Base-by-base conservation (phyloP, 2,888 invertebrate species). In the Drosophila mayaguana region DNA sequence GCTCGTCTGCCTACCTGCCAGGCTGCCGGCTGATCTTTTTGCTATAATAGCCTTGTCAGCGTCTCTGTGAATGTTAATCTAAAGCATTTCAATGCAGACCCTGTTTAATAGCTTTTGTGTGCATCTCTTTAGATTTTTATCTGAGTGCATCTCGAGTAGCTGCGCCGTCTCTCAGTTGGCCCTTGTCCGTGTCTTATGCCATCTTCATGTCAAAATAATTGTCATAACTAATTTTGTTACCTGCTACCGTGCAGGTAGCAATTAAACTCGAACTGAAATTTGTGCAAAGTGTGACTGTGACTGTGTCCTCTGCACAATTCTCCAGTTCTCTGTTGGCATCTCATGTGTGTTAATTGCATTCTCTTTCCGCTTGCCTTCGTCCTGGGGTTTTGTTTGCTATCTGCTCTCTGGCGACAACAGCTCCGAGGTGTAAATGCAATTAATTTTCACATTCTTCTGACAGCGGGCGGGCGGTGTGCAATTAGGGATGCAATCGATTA, bases 141-240 rank as follows among this genome's bases (percentile, higher is more conserved):
- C 81, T 54, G 22, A 50, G 36, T 38, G 55, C 22, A 40, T 38
- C 38, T 22, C 4, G 12, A 36, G 5, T 4, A 22, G 16, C 22
- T 20, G 6, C 53, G n/a, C 5, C 2, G 16, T 34, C 20, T 22
- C 14, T 46, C 22, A 8, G 14, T 28, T n/a, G 22, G n/a, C 9
- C 11, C 36, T 16, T 59, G 16, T 11, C 46, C n/a, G 22, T 18
- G 64, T 75, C 43, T 62, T 48, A 46, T 71, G 22, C 63, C 71
- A 69, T 71, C 56, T 63, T 60, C 68, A 63, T 87, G 87, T 84
- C 87, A 88, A 73, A 88, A 86, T 88, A 88, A 87, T 86, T 82
- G 82, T 78, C 84, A 81, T 87, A 75, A 86, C 80, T 82, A 76
- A 75, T 70, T 70, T 57, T 36, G 34, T 68, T 86, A 81, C 83